A percentile compares a stretch with the other conserved stretches of the same genome.
These are phyloP conservation scores for Tortrix viridana DNA, from an alignment of 2,888 invertebrate species.

Conservation along the genomic window DNA sequence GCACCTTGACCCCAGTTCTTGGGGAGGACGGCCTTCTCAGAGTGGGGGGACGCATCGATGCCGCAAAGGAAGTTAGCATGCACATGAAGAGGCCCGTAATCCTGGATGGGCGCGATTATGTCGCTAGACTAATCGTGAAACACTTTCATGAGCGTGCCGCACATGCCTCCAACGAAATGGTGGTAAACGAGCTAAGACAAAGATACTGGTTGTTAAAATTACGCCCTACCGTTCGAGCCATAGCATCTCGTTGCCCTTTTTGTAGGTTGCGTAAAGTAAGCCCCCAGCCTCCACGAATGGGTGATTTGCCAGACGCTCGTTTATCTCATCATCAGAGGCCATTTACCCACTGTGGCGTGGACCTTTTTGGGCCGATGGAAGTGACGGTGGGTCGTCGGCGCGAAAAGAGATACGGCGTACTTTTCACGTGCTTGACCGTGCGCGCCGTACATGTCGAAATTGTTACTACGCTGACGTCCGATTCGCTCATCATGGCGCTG, in stretches of 20 bases:
- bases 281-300: no score
- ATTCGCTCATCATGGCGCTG: not conserved
- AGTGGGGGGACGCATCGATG: conserved; percentile 6
- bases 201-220: conserved; percentile 24
- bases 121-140: not conserved
- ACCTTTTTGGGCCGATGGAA: no score
- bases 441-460: conserved; percentile 11
- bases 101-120: conserved; percentile 10
- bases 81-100: conserved; percentile 12
- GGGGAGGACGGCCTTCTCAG: conserved; percentile 9
- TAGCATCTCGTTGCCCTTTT: conserved; percentile 41
- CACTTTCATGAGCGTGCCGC: conserved; percentile 4
- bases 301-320: no score
- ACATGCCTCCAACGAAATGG: conserved; percentile 33
- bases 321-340: no score
- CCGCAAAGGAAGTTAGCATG: not conserved
- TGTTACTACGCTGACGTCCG: not conserved
- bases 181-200: conserved; percentile 37
- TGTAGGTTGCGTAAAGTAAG: conserved; percentile 17
- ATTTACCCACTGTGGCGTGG: no score
- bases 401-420: not conserved
- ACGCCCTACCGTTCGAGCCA: conserved; percentile 36
- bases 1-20: conserved; percentile 5
- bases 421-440: conserved; percentile 23
- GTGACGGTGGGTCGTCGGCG: no score